A percentile compares a stretch with the other conserved stretches of the same genome.
Conservation (phyloP, 2,113 vertebrate genomes). For the Bombycilla garrulus region DNA sequence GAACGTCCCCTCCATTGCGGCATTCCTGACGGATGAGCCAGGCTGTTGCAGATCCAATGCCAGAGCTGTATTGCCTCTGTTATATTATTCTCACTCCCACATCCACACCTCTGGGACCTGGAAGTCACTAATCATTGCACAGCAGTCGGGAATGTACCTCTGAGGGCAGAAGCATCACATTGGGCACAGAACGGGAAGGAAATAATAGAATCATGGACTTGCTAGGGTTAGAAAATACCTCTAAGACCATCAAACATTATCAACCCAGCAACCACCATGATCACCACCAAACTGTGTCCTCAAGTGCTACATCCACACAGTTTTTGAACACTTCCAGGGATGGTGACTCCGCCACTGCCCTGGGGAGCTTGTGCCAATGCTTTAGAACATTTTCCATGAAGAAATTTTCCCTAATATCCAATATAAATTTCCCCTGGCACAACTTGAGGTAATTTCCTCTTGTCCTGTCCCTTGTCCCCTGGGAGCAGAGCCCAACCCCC, state of each 20-base stretch:
- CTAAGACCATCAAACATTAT: not conserved
- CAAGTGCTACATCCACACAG: not conserved
- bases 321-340: not conserved
- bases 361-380: not conserved
- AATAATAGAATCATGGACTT: not conserved
- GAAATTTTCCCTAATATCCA: not conserved
- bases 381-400: not conserved
- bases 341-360: not conserved
- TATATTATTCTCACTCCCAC: not conserved
- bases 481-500: rapidly evolving
- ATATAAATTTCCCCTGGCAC: not conserved
- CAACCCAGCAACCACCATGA: not conserved
- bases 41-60: not conserved
- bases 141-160: not conserved
- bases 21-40: not conserved
- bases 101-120: constrained; percentile 30
- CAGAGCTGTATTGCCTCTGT: not conserved
- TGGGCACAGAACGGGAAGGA: not conserved
- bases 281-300: not conserved
- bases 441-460: not conserved
- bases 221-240: not conserved
- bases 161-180: not conserved
- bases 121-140: not conserved
- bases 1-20: constrained; percentile 26
- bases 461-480: not conserved